Conservation (phyloP, 2,888 invertebrate genomes). For the Heliconius charithonia region DNA sequence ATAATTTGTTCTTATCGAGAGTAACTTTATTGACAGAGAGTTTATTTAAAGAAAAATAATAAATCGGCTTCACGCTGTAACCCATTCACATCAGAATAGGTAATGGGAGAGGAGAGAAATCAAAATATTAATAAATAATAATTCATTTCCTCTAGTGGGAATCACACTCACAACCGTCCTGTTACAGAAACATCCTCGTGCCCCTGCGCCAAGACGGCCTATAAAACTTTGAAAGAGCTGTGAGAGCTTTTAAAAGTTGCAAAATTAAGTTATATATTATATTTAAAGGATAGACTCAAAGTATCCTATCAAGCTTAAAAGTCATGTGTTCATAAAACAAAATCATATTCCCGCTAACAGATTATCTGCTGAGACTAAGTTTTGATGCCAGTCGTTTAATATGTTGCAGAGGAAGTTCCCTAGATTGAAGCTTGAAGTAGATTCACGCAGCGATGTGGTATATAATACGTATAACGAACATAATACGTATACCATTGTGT, state of each 20-base stretch:
- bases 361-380: constrained; percentile 65
- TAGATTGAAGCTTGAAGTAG: constrained; percentile 50
- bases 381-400: constrained; percentile 65
- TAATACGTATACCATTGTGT: constrained; percentile 4
- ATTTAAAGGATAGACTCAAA: neutral
- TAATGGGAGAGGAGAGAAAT: too few species aligned
- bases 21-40: neutral
- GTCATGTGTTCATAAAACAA: constrained; percentile 28
- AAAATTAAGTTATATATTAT: neutral
- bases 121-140: too few species aligned
- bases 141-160: too few species aligned
- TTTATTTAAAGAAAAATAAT: neutral
- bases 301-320: constrained; percentile 16
- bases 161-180: too few species aligned
- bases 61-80: too few species aligned
- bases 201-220: too few species aligned
- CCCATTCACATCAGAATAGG: too few species aligned
- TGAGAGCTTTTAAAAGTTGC: neutral
- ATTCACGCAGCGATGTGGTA: constrained; percentile 35
- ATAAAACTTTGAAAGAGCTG: too few species aligned
- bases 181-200: too few species aligned
- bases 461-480: neutral
- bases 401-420: constrained; percentile 71
- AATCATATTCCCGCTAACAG: constrained; percentile 42
- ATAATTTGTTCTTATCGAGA: constrained; percentile 7